Evolutionary conservation across 2,797 vertebrate genomes (phyloP).

Genomic region (Sebastes iracundus): DNA sequence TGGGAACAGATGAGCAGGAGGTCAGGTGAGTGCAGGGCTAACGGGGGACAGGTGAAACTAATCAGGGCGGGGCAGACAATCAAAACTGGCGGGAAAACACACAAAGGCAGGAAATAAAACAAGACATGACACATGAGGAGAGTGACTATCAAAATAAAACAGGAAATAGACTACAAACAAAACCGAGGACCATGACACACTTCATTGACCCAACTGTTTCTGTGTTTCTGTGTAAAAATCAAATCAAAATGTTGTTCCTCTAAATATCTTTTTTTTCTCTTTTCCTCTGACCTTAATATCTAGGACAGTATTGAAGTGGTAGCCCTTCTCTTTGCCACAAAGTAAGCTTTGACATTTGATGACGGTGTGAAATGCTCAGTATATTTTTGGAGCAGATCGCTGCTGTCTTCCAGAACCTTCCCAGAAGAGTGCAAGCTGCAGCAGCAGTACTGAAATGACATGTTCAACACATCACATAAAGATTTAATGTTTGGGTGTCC

Average conservation of each 20-base stretch:
- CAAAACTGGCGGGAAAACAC: neutral
- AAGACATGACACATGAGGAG: neutral
- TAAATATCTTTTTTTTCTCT: neutral
- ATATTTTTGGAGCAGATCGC: neutral
- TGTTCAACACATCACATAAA: neutral
- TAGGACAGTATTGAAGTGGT: neutral
- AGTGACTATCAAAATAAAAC: neutral
- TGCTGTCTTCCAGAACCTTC: neutral
- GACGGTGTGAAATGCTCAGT: neutral
- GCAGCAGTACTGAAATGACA: neutral
- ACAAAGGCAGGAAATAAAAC: neutral
- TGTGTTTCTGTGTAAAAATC: neutral
- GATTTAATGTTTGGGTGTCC: neutral
- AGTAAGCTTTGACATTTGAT: neutral
- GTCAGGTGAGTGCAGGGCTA: neutral
- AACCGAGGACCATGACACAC: neutral
- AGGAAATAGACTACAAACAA: neutral
- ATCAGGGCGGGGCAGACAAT: neutral
- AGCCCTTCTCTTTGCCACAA: neutral
- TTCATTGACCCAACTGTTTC: accelerated
- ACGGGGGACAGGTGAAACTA: neutral
- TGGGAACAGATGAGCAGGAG: neutral
- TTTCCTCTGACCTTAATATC: neutral
- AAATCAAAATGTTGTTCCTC: neutral
- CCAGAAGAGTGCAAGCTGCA: neutral